Conservation (phyloP, 1,140 invertebrate species). For the Phortica variegata region DNA sequence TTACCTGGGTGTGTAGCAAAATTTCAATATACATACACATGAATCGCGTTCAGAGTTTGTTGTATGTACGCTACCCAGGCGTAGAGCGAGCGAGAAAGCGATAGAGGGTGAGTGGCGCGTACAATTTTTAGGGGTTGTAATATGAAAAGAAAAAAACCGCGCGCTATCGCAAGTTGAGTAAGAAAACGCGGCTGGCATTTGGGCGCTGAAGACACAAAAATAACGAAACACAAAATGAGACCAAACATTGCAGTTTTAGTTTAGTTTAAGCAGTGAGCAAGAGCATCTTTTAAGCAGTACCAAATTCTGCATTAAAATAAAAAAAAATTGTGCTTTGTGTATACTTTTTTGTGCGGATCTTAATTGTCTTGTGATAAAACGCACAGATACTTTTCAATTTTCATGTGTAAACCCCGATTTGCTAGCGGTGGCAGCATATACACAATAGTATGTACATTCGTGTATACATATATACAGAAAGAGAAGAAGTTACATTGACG, state of each 20-base stretch:
- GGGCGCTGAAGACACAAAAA: conserved; percentile 6
- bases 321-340: too few relatives aligned
- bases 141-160: conserved; percentile 15
- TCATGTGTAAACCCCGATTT: too few relatives aligned
- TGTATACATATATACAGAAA: background rate
- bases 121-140: conserved; percentile 34
- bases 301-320: too few relatives aligned
- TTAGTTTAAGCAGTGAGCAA: too few relatives aligned
- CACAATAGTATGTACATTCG: conserved; percentile 1
- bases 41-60: background rate
- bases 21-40: background rate
- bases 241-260: background rate
- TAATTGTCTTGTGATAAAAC: too few relatives aligned
- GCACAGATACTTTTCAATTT: too few relatives aligned
- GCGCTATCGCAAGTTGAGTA: conserved; percentile 5
- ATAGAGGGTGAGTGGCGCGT: conserved; percentile 34
- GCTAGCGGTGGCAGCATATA: too few relatives aligned
- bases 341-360: too few relatives aligned
- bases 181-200: conserved; percentile 8
- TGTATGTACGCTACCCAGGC: background rate
- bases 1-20: background rate
- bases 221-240: background rate
- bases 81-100: conserved; percentile 14
- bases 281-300: too few relatives aligned
- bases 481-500: background rate